These are phyloP conservation scores for Dromococcyx pavoninus DNA, from an alignment of 2,797 vertebrate genomes.

Conservation along the genomic window DNA sequence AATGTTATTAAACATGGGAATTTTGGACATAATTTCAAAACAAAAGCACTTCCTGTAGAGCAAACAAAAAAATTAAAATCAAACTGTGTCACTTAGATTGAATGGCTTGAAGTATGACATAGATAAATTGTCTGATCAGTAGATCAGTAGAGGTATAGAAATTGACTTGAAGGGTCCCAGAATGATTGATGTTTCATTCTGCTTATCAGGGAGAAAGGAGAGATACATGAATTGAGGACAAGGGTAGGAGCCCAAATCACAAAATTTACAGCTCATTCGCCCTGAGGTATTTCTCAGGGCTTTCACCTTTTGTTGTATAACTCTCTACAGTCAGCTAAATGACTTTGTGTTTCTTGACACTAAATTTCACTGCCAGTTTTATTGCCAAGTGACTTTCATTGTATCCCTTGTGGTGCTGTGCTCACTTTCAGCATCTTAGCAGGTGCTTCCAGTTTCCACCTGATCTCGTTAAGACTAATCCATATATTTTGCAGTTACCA, in stretches of 20 bases:
- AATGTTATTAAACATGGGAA: background rate
- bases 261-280: constrained; percentile 1
- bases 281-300: background rate
- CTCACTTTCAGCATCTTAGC: background rate
- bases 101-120: background rate
- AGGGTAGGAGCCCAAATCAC: background rate
- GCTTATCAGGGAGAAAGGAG: background rate
- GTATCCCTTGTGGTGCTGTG: background rate
- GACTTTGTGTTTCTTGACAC: background rate
- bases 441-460: background rate
- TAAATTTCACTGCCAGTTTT: constrained; percentile 1
- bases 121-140: background rate
- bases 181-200: background rate
- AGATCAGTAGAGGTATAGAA: background rate
- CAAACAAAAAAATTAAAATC: background rate
- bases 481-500: background rate
- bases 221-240: background rate
- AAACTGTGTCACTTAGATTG: background rate
- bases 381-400: background rate
- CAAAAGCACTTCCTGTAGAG: background rate
- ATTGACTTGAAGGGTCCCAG: background rate
- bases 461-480: background rate
- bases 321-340: background rate
- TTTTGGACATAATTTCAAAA: constrained; percentile 15
- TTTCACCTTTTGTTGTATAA: background rate